Percentiles rank a stretch among this genome's conserved stretches.
phyloP scores from a whole-genome alignment of 2,888 invertebrate species.

The Artemia sp. region DNA sequence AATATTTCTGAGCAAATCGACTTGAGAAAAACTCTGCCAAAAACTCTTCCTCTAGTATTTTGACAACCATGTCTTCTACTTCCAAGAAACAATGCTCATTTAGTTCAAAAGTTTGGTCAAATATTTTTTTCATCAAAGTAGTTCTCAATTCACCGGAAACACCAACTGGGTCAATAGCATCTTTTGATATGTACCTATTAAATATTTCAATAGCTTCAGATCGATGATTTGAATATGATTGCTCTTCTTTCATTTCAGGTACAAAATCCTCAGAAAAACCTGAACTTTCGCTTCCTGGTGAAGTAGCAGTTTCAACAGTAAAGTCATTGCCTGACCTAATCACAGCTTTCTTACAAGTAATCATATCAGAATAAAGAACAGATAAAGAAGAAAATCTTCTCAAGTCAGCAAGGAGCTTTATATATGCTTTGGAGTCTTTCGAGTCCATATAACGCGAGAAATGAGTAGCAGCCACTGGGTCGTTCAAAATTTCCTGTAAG shows the following conservation, averaged over 20 bases:
- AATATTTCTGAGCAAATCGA: background rate
- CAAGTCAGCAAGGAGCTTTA: background rate
- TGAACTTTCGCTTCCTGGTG: slow-evolving; percentile 5
- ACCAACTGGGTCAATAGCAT: slow-evolving; percentile 11
- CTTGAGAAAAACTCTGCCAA: background rate
- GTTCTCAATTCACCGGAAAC: background rate
- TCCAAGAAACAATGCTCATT: background rate
- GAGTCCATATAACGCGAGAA: background rate
- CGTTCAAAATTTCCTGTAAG: background rate
- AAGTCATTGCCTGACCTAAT: background rate
- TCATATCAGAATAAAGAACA: background rate
- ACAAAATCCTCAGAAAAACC: background rate
- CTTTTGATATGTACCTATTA: slow-evolving; percentile 3
- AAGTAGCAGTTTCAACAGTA: background rate
- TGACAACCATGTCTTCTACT: background rate
- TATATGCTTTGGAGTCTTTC: slow-evolving; percentile 1
- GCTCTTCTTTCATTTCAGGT: slow-evolving; percentile 6
- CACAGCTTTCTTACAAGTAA: background rate
- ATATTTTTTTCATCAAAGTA: background rate
- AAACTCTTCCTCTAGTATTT: slow-evolving; percentile 7
- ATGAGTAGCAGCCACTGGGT: background rate
- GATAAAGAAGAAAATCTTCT: background rate
- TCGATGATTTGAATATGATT: background rate
- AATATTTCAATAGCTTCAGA: slow-evolving; percentile 4
- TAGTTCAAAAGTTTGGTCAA: background rate